Evolutionary conservation across 2,888 invertebrate species (phyloP).

Genomic region (Tenthredo scrophulariae): DNA sequence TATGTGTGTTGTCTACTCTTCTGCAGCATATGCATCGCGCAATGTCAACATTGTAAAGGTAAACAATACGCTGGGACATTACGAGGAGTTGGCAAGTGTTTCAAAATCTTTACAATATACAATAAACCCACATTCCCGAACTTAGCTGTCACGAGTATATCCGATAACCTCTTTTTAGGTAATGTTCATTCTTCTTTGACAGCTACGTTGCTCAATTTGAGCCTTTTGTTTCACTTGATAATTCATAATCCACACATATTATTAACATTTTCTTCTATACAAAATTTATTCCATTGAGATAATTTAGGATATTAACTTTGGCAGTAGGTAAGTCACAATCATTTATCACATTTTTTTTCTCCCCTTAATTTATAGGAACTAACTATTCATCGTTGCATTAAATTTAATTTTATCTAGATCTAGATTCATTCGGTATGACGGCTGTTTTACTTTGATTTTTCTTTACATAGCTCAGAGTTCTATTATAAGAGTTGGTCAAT

Average conservation of each 20-base stretch:
- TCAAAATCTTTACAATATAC: constrained; percentile 35
- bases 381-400: neutral
- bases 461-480: neutral
- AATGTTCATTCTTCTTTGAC: constrained; percentile 4
- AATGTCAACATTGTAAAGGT: constrained; percentile 50
- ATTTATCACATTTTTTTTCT: neutral
- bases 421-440: neutral
- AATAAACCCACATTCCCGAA: neutral
- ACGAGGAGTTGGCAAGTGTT: constrained; percentile 27
- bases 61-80: constrained; percentile 22
- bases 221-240: constrained; percentile 6
- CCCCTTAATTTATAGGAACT: neutral
- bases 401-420: neutral
- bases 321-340: neutral
- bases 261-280: neutral
- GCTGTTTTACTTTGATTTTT: constrained; percentile 1
- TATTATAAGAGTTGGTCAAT: neutral
- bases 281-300: neutral
- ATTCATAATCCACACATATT: neutral
- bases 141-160: neutral
- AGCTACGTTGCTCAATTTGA: neutral
- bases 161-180: constrained; percentile 4
- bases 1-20: constrained; percentile 10
- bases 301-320: neutral
- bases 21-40: constrained; percentile 50